phyloP scores from a whole-genome alignment of 2,888 invertebrate genomes.

The Myopa tessellatipennis region DNA sequence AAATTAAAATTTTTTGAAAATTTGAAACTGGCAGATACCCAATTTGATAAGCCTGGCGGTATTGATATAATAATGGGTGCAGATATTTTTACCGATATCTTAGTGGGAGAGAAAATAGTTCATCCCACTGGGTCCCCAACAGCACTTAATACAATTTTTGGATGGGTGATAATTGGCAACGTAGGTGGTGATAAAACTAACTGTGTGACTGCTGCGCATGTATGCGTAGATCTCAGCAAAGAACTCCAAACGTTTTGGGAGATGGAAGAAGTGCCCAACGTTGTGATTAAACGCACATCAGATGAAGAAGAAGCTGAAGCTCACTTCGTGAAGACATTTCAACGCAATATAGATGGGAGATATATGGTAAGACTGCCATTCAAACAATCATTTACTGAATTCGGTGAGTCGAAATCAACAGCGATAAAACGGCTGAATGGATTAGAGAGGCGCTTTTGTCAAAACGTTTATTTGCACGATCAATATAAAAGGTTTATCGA shows the following conservation, averaged over 20 bases:
- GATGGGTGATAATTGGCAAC: slow-evolving; percentile 42
- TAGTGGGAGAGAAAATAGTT: slow-evolving; percentile 26
- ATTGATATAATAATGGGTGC: slow-evolving; percentile 41
- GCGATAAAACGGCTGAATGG: neutral
- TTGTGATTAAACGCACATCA: neutral
- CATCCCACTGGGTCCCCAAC: slow-evolving; percentile 42
- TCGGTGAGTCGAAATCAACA: neutral
- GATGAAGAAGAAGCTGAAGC: neutral
- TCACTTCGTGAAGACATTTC: neutral
- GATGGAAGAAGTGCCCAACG: neutral
- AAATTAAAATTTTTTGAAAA: slow-evolving; percentile 21
- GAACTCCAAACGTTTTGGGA: neutral
- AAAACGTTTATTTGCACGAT: neutral
- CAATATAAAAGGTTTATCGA: neutral
- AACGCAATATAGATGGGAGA: neutral
- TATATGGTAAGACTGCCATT: slow-evolving; percentile 9
- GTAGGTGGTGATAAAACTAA: neutral
- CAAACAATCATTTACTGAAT: neutral
- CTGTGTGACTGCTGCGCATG: neutral
- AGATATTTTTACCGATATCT: slow-evolving; percentile 35
- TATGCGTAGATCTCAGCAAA: neutral
- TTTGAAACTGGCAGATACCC: slow-evolving; percentile 38
- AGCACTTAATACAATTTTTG: slow-evolving; percentile 42
- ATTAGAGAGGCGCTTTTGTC: neutral
- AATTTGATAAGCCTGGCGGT: slow-evolving; percentile 12